Evolutionary conservation across 2,888 invertebrate genomes (phyloP).

Genomic region (Pyrrhosoma nymphula): DNA sequence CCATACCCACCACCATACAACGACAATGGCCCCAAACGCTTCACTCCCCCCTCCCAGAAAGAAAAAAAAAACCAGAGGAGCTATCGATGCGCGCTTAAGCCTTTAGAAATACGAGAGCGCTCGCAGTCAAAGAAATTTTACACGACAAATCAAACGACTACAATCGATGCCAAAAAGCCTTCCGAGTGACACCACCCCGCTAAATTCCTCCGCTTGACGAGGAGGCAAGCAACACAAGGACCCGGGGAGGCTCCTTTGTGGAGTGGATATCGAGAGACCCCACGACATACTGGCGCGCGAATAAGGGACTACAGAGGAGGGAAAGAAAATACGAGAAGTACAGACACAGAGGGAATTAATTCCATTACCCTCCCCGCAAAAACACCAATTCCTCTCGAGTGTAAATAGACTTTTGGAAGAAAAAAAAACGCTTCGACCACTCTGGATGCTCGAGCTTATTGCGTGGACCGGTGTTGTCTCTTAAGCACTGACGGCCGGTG

Average conservation of each 20-base stretch:
- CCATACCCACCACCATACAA: background rate
- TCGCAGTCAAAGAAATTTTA: conserved; percentile 36
- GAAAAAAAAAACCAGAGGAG: background rate
- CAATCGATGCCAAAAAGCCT: conserved; percentile 20
- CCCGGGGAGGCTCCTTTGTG: background rate
- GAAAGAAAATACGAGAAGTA: background rate
- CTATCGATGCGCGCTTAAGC: background rate
- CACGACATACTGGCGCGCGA: background rate
- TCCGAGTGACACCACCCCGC: conserved; percentile 21
- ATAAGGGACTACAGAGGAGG: background rate
- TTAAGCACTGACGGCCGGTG: background rate
- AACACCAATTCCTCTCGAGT: background rate
- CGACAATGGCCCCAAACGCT: background rate
- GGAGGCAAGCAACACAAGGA: background rate
- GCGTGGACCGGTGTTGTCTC: background rate
- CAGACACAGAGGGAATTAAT: background rate
- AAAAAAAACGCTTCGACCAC: background rate
- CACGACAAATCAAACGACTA: conserved; percentile 29
- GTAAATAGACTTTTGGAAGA: background rate
- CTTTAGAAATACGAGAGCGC: background rate
- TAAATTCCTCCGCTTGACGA: background rate
- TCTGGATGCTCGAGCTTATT: background rate
- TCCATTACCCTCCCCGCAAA: background rate
- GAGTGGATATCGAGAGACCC: background rate
- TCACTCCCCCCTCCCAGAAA: too few relatives aligned